Base-by-base conservation (phyloP, 2,113 vertebrate species). In the Atlantisia rogersi region DNA sequence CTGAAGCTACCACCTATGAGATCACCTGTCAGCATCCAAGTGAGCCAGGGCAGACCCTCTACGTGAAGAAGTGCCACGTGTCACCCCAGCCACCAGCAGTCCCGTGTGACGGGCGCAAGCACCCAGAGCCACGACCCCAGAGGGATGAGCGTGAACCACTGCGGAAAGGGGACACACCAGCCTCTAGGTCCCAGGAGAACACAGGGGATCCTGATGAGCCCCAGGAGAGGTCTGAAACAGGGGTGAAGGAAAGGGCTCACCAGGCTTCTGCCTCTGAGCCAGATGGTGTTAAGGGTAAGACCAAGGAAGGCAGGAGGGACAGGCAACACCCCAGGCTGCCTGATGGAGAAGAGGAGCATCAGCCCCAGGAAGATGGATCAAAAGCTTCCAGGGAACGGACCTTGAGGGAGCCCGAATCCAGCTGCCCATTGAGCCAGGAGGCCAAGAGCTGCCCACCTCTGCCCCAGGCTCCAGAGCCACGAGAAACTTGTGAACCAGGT, bases 91-190 rank as follows among this genome's bases (percentile, higher is more conserved):
- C 44, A 1, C 50, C n/a, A 0, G 7, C n/a, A 6, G 13, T 6
- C 4, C 55, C 5, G 0, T 18, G 52, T 32, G 32, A 56, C 15
- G 15, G 15, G 9, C 50, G 19, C 14, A 26, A 17, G 2, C 10
- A 2, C 6, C 37, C n/a, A 4, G 60, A 88, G 6, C 11, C 39
- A 20, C 69, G 0, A 55, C 2, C 25, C 20, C 81, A 28, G 21
- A 62, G 37, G 22, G 46, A 55, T 0, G 8, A 85, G 28, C 5
- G 0, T 0, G 0, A 52, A 22, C 2, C 1, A 0, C 21, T 5
- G 1, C 5, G 1, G 8, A 9, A 26, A 52, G 25, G 6, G 28
- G 42, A 2, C 7, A 35, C 13, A 4, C 4, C 24, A 20, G 12
- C 46, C 20, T 21, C 50, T 2, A 32, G 21, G 13, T 64, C 40